A percentile compares a stretch with the other conserved stretches of the same genome.
Conservation (phyloP, 2,797 vertebrate genomes). For the Ceyx erithaca region DNA sequence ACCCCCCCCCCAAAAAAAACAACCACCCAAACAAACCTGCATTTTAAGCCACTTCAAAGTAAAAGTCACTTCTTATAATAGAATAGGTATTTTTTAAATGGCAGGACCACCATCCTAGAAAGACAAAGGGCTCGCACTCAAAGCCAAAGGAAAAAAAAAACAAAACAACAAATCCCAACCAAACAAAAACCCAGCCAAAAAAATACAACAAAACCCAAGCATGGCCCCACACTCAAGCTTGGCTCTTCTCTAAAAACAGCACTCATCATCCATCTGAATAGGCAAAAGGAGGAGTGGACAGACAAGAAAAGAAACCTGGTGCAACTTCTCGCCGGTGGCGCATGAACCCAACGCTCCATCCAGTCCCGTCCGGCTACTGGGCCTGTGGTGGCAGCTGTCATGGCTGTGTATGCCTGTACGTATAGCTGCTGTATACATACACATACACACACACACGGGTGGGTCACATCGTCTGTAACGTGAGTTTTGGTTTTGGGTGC, state of each 20-base stretch:
- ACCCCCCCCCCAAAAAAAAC: neutral
- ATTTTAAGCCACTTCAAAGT: slow-evolving; percentile 74
- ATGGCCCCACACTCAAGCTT: slow-evolving; percentile 56
- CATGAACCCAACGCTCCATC: slow-evolving; percentile 64
- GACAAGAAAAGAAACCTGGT: slow-evolving; percentile 68
- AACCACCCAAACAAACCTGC: slow-evolving; percentile 39
- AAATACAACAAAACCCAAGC: neutral
- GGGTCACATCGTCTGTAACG: slow-evolving; percentile 48
- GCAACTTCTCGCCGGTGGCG: slow-evolving; percentile 69
- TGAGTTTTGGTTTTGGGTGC: slow-evolving; percentile 41
- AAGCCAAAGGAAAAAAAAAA: slow-evolving; percentile 38
- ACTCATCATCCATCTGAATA: slow-evolving; percentile 53
- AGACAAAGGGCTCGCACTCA: slow-evolving; percentile 57
- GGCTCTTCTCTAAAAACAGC: slow-evolving; percentile 67
- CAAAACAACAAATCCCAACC: neutral
- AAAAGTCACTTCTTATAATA: slow-evolving; percentile 72
- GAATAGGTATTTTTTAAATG: slow-evolving; percentile 75
- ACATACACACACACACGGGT: slow-evolving; percentile 29
- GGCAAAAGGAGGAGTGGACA: slow-evolving; percentile 52
- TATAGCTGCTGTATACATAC: slow-evolving; percentile 65
- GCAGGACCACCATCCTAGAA: slow-evolving; percentile 82
- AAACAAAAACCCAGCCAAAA: neutral
- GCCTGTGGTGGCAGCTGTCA: slow-evolving; percentile 67
- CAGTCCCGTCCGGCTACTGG: slow-evolving; percentile 40
- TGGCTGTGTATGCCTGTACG: slow-evolving; percentile 51